Base-by-base conservation (phyloP, 2,888 invertebrate species). In the Hyles lineata region DNA sequence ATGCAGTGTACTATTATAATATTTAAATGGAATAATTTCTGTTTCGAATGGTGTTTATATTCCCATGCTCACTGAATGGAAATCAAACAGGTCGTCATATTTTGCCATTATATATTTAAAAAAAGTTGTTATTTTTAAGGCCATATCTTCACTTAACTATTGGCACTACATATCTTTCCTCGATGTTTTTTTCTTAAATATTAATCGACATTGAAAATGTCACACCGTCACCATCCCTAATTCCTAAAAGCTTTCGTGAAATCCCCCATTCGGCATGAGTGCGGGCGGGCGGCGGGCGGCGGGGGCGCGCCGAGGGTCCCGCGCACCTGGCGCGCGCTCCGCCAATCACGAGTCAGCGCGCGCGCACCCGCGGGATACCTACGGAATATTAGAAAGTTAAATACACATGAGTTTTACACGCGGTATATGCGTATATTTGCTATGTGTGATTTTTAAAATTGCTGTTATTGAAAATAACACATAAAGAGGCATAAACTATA, bases 321-420 rank as follows among this genome's bases (percentile, higher is more conserved):
- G 78, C 79, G 85, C 91, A 90, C 91, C 91, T 91, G 91, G 89
- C 86, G 78, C 71, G 74, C 72, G 74, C 75, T 77, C 75, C 88
- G 86, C 91, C 91, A 91, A 91, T 90, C 83, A 89, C 87, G 84
- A 84, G 89, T 85, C 80, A 80, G 83, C 80, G 81, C 82, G 78
- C 81, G 76, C 78, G 71, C 71, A 50, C 58, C 62, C 61, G 67
- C 29, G 35, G 35, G 61, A 71, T 63, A 61, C 21, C 62, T 62
- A 63, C n/a, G 21, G 32, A 70, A 67, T 67, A 67, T 67, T 67
- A 67, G 67, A 67, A 67, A 67, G 67, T 67, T 67, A 21, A 35
- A 71, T 23, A 60, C 50, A 43, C 43, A 43, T 35, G 50, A 23
- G 23, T 67, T 67, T 50, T 50, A 43, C 21, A 43, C 43, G 67